phyloP scores from a whole-genome alignment of 1,140 invertebrate species.

The Drosophila gunungcola region DNA sequence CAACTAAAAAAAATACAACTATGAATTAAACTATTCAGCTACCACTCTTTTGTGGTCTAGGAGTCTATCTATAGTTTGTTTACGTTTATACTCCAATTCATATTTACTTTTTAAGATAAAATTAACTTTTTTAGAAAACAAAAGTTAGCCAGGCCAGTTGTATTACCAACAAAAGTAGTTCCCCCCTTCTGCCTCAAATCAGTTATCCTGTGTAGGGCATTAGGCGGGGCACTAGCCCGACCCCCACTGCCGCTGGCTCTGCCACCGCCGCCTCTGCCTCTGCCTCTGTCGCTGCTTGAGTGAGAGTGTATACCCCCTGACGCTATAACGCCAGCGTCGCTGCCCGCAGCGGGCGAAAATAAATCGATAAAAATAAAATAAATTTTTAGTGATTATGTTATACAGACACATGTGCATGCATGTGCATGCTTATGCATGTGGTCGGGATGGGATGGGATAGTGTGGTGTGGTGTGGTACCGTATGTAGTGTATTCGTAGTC shows the following conservation, averaged over 20 bases:
- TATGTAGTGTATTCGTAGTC: slow-evolving; percentile 26
- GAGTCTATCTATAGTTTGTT: too few species aligned
- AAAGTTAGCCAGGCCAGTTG: neutral
- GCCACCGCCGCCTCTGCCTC: neutral
- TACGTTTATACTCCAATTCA: too few species aligned
- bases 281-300: slow-evolving; percentile 29
- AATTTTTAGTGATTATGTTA: slow-evolving; percentile 82
- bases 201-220: slow-evolving; percentile 39
- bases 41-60: too few species aligned
- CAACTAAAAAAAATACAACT: too few species aligned
- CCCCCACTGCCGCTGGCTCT: slow-evolving; percentile 25
- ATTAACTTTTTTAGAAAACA: too few species aligned
- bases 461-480: slow-evolving; percentile 4
- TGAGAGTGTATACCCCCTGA: slow-evolving; percentile 52
- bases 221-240: slow-evolving; percentile 41
- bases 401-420: slow-evolving; percentile 59
- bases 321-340: slow-evolving; percentile 60
- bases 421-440: slow-evolving; percentile 18
- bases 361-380: slow-evolving; percentile 84
- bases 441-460: neutral
- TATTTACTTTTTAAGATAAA: too few species aligned
- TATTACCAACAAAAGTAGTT: neutral
- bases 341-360: slow-evolving; percentile 63
- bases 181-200: slow-evolving; percentile 9
- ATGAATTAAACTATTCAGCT: too few species aligned